Base-by-base conservation (phyloP, 1,140 invertebrate species). In the Cydia amplana region DNA sequence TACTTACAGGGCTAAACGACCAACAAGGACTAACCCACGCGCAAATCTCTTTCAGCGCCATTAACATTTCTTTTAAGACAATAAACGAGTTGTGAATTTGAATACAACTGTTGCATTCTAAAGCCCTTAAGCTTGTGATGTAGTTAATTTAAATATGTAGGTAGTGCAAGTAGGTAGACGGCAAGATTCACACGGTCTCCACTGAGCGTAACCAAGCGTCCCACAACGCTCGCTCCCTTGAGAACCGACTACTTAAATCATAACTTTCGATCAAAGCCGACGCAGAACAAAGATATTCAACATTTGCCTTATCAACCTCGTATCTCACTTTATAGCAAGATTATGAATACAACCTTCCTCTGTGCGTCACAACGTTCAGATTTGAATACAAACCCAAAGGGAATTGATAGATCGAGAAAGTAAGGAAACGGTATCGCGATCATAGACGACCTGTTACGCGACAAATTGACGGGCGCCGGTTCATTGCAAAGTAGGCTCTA, bases 161-260 rank as follows among this genome's bases (percentile, higher is more conserved):
- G 55, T 18, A 36, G 64, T 67, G 25, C n/a, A 67, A 67, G 64
- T 67, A 67, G 25, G 64, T 67, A 67, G 25, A 67, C 18, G 16
- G 78, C 67, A 49, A 63, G 72, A 80, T 86, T 86, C 85, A 86
- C 85, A 85, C 82, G 83, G 74, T 25, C 75, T 65, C 74, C 80
- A 75, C 60, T 75, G 75, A 83, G 79, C 81, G 81, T 82, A 81
- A 67, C 84, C 73, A 77, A 78, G 77, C 80, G 77, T 78, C 79
- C 77, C 79, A 32, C 64, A 28, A 32, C 64, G 64, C 28, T 65
- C 28, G 80, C 73, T 83, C 80, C 82, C 83, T 83, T 76, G 84
- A 81, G 80, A 82, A 81, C 77, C 55, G 65, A 73, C 76, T 77
- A 78, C 76, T 80, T 74, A 79, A 81, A 81, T 80, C 78, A 79